Conservation (phyloP, 1,140 invertebrate species). For the Triops cancriformis region DNA sequence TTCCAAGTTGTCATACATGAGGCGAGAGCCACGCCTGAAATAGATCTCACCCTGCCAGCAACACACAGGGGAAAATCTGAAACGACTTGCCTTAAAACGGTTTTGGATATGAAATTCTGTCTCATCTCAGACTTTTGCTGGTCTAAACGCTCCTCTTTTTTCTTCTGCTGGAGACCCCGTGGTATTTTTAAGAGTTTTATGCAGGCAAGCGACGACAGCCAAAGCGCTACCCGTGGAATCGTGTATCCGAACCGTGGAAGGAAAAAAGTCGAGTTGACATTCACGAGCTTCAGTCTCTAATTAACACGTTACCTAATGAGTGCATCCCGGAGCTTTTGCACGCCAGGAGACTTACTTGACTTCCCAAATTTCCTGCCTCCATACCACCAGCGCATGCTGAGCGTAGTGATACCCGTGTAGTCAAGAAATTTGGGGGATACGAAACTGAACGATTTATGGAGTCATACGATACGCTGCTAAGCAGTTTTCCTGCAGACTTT, state of each 20-base stretch:
- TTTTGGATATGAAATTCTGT: background rate
- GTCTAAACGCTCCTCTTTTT: background rate
- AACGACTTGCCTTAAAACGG: background rate
- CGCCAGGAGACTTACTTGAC: background rate
- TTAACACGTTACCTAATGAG: conserved; percentile 5
- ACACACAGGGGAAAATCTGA: background rate
- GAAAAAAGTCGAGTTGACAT: background rate
- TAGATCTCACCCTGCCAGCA: background rate
- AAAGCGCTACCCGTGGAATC: background rate
- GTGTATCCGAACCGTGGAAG: background rate
- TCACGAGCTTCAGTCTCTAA: conserved; percentile 1
- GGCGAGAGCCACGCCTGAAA: background rate
- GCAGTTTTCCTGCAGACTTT: background rate
- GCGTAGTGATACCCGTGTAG: background rate
- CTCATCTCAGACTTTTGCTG: background rate
- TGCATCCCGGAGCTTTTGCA: background rate
- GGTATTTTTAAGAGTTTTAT: background rate
- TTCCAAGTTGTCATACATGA: conserved; percentile 5
- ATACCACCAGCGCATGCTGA: background rate
- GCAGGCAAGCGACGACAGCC: background rate
- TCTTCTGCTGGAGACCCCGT: background rate
- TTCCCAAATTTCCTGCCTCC: background rate
- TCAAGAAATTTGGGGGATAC: background rate
- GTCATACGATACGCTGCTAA: background rate
- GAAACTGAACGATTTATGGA: background rate